phyloP scores from a whole-genome alignment of 2,113 vertebrate species.

The Ctenodactylus gundi region DNA sequence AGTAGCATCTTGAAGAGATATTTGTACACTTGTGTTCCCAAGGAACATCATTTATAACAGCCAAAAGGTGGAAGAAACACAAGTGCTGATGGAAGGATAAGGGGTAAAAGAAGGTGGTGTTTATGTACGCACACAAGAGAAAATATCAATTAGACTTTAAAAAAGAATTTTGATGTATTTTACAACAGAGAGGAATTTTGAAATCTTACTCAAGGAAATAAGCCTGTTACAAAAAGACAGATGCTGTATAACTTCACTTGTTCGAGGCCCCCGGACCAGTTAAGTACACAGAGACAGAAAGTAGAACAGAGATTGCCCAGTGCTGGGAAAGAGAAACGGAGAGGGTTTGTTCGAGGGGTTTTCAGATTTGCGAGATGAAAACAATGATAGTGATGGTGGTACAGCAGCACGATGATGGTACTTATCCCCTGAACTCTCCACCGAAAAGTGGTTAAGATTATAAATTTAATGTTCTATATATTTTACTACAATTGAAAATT shows the following conservation, averaged over 20 bases:
- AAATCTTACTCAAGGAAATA: background rate
- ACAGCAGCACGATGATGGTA: background rate
- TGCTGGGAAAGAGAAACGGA: background rate
- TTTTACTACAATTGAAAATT: background rate
- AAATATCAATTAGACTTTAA: background rate
- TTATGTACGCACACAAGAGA: background rate
- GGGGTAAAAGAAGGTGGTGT: background rate
- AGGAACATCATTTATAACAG: background rate
- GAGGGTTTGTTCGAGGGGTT: background rate
- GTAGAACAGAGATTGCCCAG: background rate
- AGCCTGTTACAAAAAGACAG: background rate
- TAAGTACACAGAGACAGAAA: background rate
- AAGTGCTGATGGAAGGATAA: background rate
- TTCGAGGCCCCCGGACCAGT: background rate
- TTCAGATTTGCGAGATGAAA: slow-evolving; percentile 1
- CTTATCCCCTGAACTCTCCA: background rate
- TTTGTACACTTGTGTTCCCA: background rate
- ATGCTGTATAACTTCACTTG: background rate
- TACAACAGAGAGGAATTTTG: background rate
- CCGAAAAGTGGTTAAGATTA: background rate
- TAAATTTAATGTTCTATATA: background rate
- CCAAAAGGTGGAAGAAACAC: background rate
- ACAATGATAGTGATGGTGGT: background rate
- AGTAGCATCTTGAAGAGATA: background rate
- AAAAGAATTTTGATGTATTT: background rate